Evolutionary conservation across 2,888 invertebrate species (phyloP), one percentile per base, ranked within the genome.

Genomic region (Orthosia cruda): DNA sequence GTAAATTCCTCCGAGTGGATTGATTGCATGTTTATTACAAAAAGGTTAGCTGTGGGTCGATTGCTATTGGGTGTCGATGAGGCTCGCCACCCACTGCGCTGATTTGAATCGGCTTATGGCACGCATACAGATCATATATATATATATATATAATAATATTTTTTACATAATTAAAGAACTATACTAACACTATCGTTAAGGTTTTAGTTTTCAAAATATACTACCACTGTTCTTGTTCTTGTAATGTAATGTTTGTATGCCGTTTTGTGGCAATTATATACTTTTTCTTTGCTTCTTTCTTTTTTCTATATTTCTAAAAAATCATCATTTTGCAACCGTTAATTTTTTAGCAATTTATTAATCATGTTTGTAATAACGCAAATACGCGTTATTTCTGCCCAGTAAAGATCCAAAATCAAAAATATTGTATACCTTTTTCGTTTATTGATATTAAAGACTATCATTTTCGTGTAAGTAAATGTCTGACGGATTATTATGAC

Each of bases 101-200:
- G 74, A 93, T 93, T 93, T 92, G 84, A 93, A 93, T 93, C 76
- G 81, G 80, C 78, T 92, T 92, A 92, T 93, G 93, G 93, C 77
- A 67, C 65, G 83, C 83, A 79, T 80, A 70, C 58, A 71, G 79
- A 86, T 83, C 80, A n/a, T n/a, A n/a, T n/a, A n/a, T n/a, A n/a
- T n/a, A n/a, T n/a, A n/a, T n/a, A n/a, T n/a, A n/a, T n/a, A n/a
- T n/a, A n/a, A n/a, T n/a, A n/a, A n/a, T n/a, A n/a, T n/a, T n/a
- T n/a, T n/a, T n/a, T n/a, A n/a, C n/a, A n/a, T n/a, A n/a, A n/a
- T n/a, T n/a, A n/a, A n/a, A n/a, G n/a, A n/a, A n/a, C n/a, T n/a
- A n/a, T n/a, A n/a, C n/a, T n/a, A n/a, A n/a, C n/a, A n/a, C n/a
- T n/a, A n/a, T n/a, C n/a, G n/a, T n/a, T n/a, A n/a, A n/a, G n/a